Base-by-base conservation (phyloP, 2,888 invertebrate genomes). In the Euplexia lucipara region DNA sequence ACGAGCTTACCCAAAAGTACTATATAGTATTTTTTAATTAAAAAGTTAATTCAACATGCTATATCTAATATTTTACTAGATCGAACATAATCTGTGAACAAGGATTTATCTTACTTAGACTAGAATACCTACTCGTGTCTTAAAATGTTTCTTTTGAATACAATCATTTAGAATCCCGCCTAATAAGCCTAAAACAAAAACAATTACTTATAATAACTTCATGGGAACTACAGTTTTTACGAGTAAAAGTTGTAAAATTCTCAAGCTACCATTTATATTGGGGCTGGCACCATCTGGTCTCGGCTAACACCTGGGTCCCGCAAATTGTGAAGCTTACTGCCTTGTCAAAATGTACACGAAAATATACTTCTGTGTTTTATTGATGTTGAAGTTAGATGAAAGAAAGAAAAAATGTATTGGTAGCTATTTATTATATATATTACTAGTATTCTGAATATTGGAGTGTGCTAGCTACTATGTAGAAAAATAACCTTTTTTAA, bases 171-270 rank as follows among this genome's bases (percentile, higher is more conserved):
- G 44, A 75, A 52, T 48, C 26, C 18, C 7, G 8, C 14, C n/a
- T 8, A 49, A 44, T 48, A 35, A 22, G n/a, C 5, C 22, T 48
- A 60, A 63, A 74, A 74, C 67, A 77, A 77, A 44, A 66, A 41
- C 73, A 65, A 73, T 78, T 70, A 69, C 47, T 51, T 64, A 26
- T 20, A 41, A 75, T 18, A 61, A 75, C 45, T 75, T 63, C 37
- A 69, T 32, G 10, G 57, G 14, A 64, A 64, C 70, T 64, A 69
- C 26, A 58, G 45, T 64, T 68, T 67, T 58, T 52, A 64, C 26
- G 14, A 37, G n/a, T 48, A 4, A 41, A 73, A 59, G 39, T 72
- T 72, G 47, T 56, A 42, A 56, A 63, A 76, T 56, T 70, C 44
- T 30, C 39, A 35, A 64, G 59, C 42, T 10, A 10, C 47, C 73